Conservation (phyloP, 2,888 invertebrate genomes). For the Apamea epomidion region DNA sequence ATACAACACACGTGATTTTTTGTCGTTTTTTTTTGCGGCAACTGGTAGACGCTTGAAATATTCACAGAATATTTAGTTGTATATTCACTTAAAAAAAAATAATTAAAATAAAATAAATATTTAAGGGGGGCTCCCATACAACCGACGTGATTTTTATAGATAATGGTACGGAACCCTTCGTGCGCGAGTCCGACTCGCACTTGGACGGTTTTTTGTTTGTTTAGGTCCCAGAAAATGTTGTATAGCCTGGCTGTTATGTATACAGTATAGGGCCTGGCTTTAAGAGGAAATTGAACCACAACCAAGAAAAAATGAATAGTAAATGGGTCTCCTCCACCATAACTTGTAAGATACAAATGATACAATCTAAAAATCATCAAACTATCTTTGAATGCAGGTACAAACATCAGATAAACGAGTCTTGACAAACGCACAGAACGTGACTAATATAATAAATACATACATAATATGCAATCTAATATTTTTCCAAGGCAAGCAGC, state of each 20-base stretch:
- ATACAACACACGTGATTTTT: too few species aligned
- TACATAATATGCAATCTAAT: constrained; percentile 46
- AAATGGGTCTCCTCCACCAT: neutral
- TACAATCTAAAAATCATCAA: constrained; percentile 3
- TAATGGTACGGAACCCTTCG: too few species aligned
- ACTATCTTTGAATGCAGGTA: neutral
- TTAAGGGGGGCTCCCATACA: too few species aligned
- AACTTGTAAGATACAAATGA: neutral
- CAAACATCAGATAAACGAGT: constrained; percentile 25
- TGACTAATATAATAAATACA: constrained; percentile 43
- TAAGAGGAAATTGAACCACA: neutral
- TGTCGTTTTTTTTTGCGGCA: too few species aligned
- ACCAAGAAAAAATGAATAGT: neutral
- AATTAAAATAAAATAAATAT: too few species aligned
- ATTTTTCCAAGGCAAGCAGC: constrained; percentile 46
- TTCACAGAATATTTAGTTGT: too few species aligned
- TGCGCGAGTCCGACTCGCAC: too few species aligned
- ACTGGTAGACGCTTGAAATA: too few species aligned
- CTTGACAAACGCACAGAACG: constrained; percentile 23
- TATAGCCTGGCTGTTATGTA: neutral
- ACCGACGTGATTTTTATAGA: too few species aligned
- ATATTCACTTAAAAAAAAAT: too few species aligned
- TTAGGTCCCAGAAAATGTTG: neutral
- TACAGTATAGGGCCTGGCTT: too few species aligned
- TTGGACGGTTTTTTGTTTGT: neutral